phyloP scores from a whole-genome alignment of 1,140 invertebrate species.

The Dendroctonus valens region DNA sequence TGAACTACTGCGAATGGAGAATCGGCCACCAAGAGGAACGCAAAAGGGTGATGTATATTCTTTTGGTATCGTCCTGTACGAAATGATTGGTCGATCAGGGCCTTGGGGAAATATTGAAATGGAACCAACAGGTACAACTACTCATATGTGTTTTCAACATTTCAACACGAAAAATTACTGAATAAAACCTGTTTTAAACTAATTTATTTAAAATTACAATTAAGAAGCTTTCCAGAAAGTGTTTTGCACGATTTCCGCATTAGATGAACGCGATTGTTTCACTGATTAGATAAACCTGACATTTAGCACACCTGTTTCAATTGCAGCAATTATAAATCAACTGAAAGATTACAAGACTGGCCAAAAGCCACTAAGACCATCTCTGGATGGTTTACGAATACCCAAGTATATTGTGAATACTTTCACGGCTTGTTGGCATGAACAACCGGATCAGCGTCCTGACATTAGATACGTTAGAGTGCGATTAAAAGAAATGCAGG shows the following conservation, averaged over 20 bases:
- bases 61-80: constrained; percentile 70
- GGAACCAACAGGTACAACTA: constrained; percentile 56
- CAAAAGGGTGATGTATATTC: constrained; percentile 74
- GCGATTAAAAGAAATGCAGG: constrained; percentile 74
- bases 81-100: constrained; percentile 66
- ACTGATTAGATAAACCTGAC: not conserved
- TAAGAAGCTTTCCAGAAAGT: not conserved
- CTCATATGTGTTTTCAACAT: not conserved
- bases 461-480: constrained; percentile 68
- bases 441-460: constrained; percentile 68
- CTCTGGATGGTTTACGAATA: constrained; percentile 55
- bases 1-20: constrained; percentile 62
- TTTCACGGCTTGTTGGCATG: constrained; percentile 75
- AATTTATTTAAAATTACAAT: not conserved
- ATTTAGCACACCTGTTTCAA: not conserved
- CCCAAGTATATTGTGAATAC: constrained; percentile 65
- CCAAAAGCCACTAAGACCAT: constrained; percentile 59
- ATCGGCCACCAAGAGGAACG: constrained; percentile 58
- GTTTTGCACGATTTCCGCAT: not conserved
- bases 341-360: constrained; percentile 61
- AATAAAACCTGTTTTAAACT: not conserved
- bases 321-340: constrained; percentile 76
- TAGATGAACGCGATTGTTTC: too few species aligned
- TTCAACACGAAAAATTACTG: too few species aligned
- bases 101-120: constrained; percentile 68